A percentile compares a stretch with the other conserved stretches of the same genome.
Conservation (phyloP, 2,113 vertebrate species). For the Archilochus colubris region DNA sequence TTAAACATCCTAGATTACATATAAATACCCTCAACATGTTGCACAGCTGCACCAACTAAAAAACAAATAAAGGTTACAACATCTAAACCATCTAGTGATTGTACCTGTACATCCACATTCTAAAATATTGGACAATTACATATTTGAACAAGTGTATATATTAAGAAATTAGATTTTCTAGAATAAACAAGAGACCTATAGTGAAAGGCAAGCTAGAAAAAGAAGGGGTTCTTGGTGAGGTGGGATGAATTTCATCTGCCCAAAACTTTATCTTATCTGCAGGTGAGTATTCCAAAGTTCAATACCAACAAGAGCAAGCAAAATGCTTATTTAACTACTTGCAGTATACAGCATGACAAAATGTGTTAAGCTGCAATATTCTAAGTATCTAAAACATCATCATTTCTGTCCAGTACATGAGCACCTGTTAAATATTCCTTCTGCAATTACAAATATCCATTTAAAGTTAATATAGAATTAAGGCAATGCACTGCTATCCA, state of each 20-base stretch:
- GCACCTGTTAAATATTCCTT: background rate
- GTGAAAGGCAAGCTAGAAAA: background rate
- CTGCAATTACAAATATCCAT: background rate
- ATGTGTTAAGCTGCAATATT: background rate
- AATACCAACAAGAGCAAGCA: background rate
- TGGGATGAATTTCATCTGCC: background rate
- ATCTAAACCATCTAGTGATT: background rate
- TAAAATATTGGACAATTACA: background rate
- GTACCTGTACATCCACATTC: background rate
- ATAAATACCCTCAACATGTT: too few species aligned
- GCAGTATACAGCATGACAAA: background rate
- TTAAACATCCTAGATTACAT: rapidly evolving
- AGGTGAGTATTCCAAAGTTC: background rate
- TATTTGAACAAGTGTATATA: background rate
- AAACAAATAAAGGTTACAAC: background rate
- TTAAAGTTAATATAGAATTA: background rate
- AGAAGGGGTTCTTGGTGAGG: background rate
- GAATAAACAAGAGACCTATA: background rate
- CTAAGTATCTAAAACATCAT: background rate
- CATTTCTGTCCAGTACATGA: background rate
- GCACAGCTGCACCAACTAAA: background rate
- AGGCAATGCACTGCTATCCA: background rate
- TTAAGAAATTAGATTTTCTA: too few species aligned
- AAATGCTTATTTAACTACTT: background rate
- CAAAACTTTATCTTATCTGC: background rate